Evolutionary conservation across 1,140 invertebrate genomes (phyloP).

Genomic region (Dreissena polymorpha): DNA sequence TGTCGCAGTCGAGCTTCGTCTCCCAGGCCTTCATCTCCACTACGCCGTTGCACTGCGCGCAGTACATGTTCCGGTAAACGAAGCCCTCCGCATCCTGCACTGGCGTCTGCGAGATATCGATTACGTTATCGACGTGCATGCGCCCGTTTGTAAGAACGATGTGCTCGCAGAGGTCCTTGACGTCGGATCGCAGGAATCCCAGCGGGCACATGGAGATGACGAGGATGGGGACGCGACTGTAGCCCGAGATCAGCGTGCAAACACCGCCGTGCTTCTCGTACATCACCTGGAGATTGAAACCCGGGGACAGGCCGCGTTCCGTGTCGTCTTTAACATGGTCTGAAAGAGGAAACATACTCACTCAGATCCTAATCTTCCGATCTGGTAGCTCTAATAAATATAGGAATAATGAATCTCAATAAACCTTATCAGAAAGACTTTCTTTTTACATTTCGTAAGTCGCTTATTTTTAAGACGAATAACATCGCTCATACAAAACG

Average conservation of each 20-base stretch:
- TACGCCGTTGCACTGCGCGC: conserved; percentile 82
- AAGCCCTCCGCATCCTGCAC: conserved; percentile 78
- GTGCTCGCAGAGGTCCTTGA: conserved; percentile 27
- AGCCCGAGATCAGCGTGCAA: conserved; percentile 39
- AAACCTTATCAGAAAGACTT: neutral
- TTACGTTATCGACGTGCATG: conserved; percentile 20
- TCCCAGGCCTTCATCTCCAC: conserved; percentile 69
- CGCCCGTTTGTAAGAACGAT: neutral
- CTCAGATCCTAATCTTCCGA: neutral
- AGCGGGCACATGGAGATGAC: conserved; percentile 44
- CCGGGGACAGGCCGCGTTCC: neutral
- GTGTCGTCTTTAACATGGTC: neutral
- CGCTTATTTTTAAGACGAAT: too few relatives aligned
- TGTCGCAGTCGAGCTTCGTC: conserved; percentile 73
- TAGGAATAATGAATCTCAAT: neutral
- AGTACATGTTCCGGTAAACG: conserved; percentile 83
- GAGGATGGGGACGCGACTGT: conserved; percentile 37
- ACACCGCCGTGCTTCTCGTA: conserved; percentile 47
- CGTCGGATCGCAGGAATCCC: neutral
- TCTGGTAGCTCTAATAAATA: neutral
- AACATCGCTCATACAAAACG: too few relatives aligned
- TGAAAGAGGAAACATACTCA: neutral
- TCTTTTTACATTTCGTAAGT: too few relatives aligned
- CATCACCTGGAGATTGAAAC: conserved; percentile 7
- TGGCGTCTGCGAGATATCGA: conserved; percentile 65